A percentile compares a stretch with the other conserved stretches of the same genome.
These are phyloP conservation scores for Toxotes lorentzi DNA, from an alignment of 2,797 vertebrate genomes.

Conservation along the genomic window DNA sequence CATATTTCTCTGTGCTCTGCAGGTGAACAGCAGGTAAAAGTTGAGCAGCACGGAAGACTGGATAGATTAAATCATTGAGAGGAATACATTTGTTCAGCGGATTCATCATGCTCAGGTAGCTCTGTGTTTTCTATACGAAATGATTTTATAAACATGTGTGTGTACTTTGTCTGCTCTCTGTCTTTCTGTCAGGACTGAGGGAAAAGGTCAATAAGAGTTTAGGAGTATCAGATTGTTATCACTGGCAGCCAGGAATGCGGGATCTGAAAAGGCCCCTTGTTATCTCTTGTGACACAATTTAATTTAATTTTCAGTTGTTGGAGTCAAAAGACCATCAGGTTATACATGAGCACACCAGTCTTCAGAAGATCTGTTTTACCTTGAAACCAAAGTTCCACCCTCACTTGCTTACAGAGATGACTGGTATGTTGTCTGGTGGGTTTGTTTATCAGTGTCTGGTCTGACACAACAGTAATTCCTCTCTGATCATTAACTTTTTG, in stretches of 20 bases:
- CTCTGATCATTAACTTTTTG: neutral
- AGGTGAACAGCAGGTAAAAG: neutral
- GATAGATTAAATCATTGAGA: neutral
- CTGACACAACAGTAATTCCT: neutral
- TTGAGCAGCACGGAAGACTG: neutral
- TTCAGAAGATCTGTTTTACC: neutral
- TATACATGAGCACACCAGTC: neutral
- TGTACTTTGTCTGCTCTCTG: neutral
- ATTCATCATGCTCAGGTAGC: neutral
- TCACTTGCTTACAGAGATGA: neutral
- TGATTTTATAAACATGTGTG: neutral
- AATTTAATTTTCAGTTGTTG: neutral
- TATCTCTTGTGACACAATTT: neutral
- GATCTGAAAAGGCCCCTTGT: constrained; percentile 25
- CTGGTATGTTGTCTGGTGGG: neutral
- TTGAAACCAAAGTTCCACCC: neutral
- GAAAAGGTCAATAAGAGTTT: neutral
- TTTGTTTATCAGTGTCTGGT: neutral
- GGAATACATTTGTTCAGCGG: neutral
- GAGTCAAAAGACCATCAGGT: neutral
- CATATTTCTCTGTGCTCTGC: constrained; percentile 29
- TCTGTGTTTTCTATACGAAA: neutral
- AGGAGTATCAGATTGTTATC: constrained; percentile 50
- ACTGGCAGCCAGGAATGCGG: neutral
- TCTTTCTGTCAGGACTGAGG: neutral